phyloP scores from a whole-genome alignment of 2,113 vertebrate species.

The Sapayoa aenigma region DNA sequence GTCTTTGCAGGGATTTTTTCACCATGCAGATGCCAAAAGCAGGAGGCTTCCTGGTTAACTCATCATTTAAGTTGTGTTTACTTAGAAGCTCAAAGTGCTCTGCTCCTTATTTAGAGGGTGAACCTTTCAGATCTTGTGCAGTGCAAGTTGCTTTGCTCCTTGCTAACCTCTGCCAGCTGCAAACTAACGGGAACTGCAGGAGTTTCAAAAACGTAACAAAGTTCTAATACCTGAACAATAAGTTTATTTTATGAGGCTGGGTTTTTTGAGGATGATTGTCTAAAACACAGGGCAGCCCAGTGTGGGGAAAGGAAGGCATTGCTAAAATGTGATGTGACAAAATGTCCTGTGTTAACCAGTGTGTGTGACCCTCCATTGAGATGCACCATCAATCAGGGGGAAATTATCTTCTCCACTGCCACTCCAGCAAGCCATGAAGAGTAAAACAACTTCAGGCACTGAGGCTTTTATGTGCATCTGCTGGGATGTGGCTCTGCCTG shows the following conservation, averaged over 20 bases:
- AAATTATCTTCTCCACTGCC: background rate
- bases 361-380: background rate
- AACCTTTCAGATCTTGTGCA: background rate
- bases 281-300: background rate
- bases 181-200: background rate
- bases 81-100: background rate
- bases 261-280: background rate
- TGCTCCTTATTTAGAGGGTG: background rate
- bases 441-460: background rate
- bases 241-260: background rate
- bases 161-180: background rate
- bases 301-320: background rate
- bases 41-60: constrained; percentile 39
- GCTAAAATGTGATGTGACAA: background rate
- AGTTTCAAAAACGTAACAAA: background rate
- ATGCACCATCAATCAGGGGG: background rate
- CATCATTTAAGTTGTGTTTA: background rate
- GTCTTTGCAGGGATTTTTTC: constrained; percentile 61
- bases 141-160: background rate
- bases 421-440: background rate
- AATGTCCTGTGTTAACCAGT: background rate
- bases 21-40: constrained; percentile 43
- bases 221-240: background rate
- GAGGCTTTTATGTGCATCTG: background rate
- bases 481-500: background rate